Percentiles rank a stretch among this genome's conserved stretches.
Conservation (phyloP, 2,888 invertebrate species). For the Netelia melanura region DNA sequence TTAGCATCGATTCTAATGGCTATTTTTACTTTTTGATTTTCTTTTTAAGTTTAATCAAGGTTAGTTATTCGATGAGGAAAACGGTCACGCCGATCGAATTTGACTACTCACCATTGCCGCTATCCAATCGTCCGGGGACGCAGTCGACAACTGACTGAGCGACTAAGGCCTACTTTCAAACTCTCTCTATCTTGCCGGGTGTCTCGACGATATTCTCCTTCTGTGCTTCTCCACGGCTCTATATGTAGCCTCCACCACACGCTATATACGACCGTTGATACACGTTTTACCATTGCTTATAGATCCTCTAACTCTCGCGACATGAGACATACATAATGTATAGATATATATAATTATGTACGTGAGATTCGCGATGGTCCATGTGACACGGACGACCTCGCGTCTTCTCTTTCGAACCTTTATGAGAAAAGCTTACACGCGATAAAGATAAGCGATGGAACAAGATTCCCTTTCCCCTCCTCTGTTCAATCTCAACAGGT, state of each 20-base stretch:
- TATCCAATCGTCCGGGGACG: conserved; percentile 81
- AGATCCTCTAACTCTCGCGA: conserved; percentile 9
- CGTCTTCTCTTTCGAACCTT: conserved; percentile 19
- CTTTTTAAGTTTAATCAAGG: not conserved
- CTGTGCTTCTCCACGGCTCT: conserved; percentile 63
- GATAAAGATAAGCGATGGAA: not conserved
- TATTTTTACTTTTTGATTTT: not conserved
- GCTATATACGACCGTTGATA: conserved; percentile 8
- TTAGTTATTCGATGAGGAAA: not conserved
- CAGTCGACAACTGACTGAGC: conserved; percentile 83
- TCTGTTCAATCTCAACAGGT: not conserved
- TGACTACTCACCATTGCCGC: conserved; percentile 81
- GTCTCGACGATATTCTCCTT: conserved; percentile 73
- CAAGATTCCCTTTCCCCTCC: conserved; percentile 36
- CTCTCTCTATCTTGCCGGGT: conserved; percentile 80
- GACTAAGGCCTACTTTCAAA: conserved; percentile 84
- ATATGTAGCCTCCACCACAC: conserved; percentile 64
- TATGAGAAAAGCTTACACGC: not conserved
- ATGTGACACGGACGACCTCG: conserved; percentile 6
- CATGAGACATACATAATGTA: conserved; percentile 6
- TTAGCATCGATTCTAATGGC: too few relatives aligned
- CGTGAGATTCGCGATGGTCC: conserved; percentile 18
- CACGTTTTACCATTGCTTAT: conserved; percentile 8
- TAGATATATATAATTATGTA: not conserved
- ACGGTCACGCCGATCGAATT: not conserved